Conservation (phyloP, 2,113 vertebrate species). For the Neomonachus schauinslandi region DNA sequence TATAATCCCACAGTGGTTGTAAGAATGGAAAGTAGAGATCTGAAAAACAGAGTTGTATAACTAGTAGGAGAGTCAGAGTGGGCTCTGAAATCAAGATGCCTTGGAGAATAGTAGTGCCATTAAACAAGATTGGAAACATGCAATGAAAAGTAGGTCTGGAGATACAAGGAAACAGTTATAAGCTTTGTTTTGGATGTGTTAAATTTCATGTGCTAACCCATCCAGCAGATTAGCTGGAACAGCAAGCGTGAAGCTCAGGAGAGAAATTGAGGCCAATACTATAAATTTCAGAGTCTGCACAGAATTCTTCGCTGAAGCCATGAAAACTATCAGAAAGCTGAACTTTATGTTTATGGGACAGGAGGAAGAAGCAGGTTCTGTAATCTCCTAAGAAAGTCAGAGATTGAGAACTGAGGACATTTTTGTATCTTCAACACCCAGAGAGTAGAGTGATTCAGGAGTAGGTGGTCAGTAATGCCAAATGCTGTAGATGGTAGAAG, state of each 20-base stretch:
- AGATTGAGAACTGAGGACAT: neutral
- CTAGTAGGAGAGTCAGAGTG: slow-evolving; percentile 29
- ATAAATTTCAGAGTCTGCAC: neutral
- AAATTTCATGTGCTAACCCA: neutral
- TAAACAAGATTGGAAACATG: neutral
- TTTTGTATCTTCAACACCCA: neutral
- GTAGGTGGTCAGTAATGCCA: neutral
- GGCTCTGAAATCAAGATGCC: neutral
- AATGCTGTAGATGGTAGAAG: neutral
- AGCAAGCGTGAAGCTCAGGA: neutral
- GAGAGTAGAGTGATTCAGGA: neutral
- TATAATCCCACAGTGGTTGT: slow-evolving; percentile 52
- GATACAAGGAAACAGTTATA: neutral
- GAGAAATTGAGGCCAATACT: neutral
- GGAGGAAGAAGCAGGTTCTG: neutral
- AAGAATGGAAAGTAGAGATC: slow-evolving; percentile 49
- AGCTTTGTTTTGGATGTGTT: neutral
- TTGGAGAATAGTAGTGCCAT: neutral
- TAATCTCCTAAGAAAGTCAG: neutral
- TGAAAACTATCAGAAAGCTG: neutral
- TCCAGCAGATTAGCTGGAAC: neutral
- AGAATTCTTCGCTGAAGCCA: neutral
- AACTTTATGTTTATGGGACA: neutral
- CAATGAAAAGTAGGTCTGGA: neutral
- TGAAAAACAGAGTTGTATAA: slow-evolving; percentile 30